phyloP scores from a whole-genome alignment of 2,797 vertebrate genomes.

The Sebastes oblongus region DNA sequence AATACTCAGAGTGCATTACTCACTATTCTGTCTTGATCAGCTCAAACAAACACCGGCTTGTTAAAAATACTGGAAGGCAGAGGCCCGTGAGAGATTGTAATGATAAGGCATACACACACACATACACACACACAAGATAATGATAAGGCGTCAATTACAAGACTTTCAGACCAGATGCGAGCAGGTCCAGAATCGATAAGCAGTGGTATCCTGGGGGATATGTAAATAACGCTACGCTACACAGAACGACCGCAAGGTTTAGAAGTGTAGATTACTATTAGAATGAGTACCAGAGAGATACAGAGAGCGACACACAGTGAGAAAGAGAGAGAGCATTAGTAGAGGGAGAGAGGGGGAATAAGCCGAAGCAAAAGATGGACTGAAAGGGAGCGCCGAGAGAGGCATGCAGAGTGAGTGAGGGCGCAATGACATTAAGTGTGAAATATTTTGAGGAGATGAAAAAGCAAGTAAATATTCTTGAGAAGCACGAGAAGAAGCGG shows the following conservation, averaged over 20 bases:
- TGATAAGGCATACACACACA: constrained; percentile 44
- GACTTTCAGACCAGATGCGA: constrained; percentile 42
- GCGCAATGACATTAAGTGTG: constrained; percentile 65
- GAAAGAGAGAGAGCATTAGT: background rate
- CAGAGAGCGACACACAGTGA: constrained; percentile 3
- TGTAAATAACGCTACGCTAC: constrained; percentile 52
- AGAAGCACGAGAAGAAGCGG: constrained; percentile 25
- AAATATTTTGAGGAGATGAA: constrained; percentile 69
- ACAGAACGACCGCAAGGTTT: constrained; percentile 26
- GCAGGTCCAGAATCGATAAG: constrained; percentile 55
- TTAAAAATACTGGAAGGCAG: constrained; percentile 59
- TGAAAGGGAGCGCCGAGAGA: constrained; percentile 20
- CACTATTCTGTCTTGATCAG: constrained; percentile 20
- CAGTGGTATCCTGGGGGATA: constrained; percentile 34
- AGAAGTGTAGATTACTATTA: constrained; percentile 44
- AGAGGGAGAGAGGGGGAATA: constrained; percentile 9
- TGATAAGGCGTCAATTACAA: constrained; percentile 38
- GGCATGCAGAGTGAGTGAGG: constrained; percentile 38
- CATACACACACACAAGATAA: constrained; percentile 20
- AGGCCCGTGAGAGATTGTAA: constrained; percentile 53
- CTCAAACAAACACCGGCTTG: constrained; percentile 37
- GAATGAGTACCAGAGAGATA: constrained; percentile 35
- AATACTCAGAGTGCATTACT: background rate
- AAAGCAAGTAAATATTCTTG: constrained; percentile 63
- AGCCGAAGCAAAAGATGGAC: constrained; percentile 27